phyloP scores from a whole-genome alignment of 2,113 vertebrate genomes.

The Corapipo altera region DNA sequence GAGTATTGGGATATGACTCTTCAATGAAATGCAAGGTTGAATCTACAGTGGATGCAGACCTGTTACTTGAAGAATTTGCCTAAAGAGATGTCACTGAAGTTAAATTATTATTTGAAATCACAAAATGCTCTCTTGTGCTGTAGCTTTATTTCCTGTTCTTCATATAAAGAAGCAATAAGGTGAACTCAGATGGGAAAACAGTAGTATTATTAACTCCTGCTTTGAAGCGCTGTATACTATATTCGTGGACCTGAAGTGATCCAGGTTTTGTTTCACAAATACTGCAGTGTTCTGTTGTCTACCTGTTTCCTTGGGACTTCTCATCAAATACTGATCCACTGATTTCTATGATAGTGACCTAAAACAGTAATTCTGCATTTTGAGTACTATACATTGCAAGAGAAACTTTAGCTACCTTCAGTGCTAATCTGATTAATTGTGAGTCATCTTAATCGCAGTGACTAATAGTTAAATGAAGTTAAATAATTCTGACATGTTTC shows the following conservation, averaged over 20 bases:
- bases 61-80: background rate
- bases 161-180: background rate
- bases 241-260: background rate
- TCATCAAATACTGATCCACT: background rate
- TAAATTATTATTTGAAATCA: background rate
- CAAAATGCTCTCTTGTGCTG: background rate
- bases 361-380: background rate
- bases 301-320: background rate
- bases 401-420: background rate
- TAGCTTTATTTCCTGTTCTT: background rate
- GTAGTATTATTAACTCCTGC: background rate
- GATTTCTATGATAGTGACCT: background rate
- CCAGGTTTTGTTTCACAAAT: background rate
- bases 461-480: background rate
- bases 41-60: background rate
- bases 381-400: background rate
- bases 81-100: background rate
- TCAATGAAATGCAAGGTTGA: background rate
- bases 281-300: background rate
- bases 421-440: conserved; percentile 2
- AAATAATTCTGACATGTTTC: background rate
- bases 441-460: background rate
- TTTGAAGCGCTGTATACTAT: background rate
- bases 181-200: background rate
- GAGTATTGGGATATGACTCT: background rate